Conservation (phyloP, 2,797 vertebrate species). For the Pseudocheirus occidentalis region DNA sequence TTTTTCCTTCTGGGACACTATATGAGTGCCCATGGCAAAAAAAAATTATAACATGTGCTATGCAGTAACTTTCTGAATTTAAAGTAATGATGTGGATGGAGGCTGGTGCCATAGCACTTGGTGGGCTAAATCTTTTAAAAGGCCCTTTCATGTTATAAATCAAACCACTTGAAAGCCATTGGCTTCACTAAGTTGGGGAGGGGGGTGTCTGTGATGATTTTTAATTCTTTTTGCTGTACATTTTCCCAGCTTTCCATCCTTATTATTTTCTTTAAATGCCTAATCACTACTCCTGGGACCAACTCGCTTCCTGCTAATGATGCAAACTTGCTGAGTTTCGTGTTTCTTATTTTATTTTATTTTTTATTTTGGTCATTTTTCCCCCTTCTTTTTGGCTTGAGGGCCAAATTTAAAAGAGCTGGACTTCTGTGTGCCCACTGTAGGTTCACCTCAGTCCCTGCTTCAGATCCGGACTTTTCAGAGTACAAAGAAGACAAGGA, state of each 20-base stretch:
- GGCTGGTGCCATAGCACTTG: slow-evolving; percentile 50
- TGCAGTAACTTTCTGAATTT: not conserved
- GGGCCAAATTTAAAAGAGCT: slow-evolving; percentile 58
- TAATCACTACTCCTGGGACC: slow-evolving; percentile 80
- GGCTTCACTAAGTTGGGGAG: slow-evolving; percentile 55
- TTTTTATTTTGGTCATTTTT: slow-evolving; percentile 63
- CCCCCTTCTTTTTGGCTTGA: slow-evolving; percentile 49
- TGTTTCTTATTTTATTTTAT: slow-evolving; percentile 68
- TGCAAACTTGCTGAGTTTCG: slow-evolving; percentile 77
- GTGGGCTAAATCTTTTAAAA: slow-evolving; percentile 66
- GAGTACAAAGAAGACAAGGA: not conserved
- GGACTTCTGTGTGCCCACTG: not conserved
- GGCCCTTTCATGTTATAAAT: slow-evolving; percentile 60
- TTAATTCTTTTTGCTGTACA: slow-evolving; percentile 64
- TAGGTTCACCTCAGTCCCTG: not conserved
- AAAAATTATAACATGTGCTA: not conserved
- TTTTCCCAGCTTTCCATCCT: slow-evolving; percentile 72
- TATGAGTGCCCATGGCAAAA: not conserved
- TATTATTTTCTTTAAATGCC: slow-evolving; percentile 82
- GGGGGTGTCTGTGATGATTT: slow-evolving; percentile 61
- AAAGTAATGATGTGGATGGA: slow-evolving; percentile 32
- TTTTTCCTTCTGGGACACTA: not conserved
- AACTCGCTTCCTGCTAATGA: slow-evolving; percentile 69
- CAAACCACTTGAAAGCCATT: slow-evolving; percentile 65
- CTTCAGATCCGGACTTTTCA: not conserved